These are phyloP conservation scores for Limonius californicus DNA, from an alignment of 1,140 invertebrate species.

Conservation along the genomic window DNA sequence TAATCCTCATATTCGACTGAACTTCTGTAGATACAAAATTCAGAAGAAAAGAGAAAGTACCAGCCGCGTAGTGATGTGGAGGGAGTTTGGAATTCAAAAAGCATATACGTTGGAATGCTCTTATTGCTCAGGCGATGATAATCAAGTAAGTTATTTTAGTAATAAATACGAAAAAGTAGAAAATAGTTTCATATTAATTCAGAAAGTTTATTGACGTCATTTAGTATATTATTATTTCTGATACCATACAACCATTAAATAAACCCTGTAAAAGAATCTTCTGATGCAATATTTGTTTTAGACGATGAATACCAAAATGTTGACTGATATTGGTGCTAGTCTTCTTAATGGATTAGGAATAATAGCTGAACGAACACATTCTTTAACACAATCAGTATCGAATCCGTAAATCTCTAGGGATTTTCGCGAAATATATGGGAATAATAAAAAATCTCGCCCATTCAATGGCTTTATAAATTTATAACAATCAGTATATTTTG, in stretches of 20 bases:
- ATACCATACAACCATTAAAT: neutral
- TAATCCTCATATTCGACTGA: neutral
- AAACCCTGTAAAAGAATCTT: neutral
- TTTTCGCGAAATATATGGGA: too few species aligned
- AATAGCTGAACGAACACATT: neutral
- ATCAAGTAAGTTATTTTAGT: conserved; percentile 3
- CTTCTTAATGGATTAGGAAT: neutral
- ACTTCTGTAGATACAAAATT: conserved; percentile 1
- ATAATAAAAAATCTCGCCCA: too few species aligned
- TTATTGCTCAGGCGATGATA: conserved; percentile 2
- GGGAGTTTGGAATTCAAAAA: neutral
- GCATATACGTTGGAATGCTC: neutral
- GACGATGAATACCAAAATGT: conserved; percentile 1
- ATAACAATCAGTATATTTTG: too few species aligned
- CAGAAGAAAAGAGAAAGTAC: neutral
- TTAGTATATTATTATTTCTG: neutral
- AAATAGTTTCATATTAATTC: neutral
- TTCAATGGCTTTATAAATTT: too few species aligned
- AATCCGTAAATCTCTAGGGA: too few species aligned
- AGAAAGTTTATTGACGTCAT: too few species aligned
- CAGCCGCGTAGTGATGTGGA: neutral
- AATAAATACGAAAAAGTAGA: neutral
- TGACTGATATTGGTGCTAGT: neutral
- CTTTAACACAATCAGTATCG: too few species aligned
- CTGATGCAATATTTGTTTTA: neutral